Evolutionary conservation across 2,888 invertebrate species (phyloP).

Genomic region (Coremacera marginata): DNA sequence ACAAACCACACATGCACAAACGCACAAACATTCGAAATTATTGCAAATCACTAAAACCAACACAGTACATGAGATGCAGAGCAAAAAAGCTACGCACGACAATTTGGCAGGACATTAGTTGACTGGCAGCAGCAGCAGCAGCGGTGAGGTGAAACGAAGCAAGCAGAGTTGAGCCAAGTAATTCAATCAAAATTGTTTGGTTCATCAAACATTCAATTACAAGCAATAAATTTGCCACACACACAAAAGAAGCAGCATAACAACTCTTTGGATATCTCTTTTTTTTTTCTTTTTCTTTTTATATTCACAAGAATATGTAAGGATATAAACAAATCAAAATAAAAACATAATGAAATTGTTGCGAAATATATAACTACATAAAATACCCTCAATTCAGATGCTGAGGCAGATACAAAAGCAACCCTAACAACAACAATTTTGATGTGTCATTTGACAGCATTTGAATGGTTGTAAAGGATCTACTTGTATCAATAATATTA

Average conservation of each 20-base stretch:
- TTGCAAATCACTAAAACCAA: constrained; percentile 64
- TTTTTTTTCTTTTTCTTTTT: too few species aligned
- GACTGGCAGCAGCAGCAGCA: not conserved
- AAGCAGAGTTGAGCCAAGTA: constrained; percentile 39
- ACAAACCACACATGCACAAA: constrained; percentile 15
- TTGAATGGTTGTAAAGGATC: constrained; percentile 20
- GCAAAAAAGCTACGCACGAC: constrained; percentile 35
- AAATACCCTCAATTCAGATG: not conserved
- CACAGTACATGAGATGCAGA: constrained; percentile 48
- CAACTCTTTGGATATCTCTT: not conserved
- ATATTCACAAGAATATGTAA: not conserved
- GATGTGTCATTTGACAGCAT: constrained; percentile 33
- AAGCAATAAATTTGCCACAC: constrained; percentile 56
- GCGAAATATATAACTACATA: constrained; percentile 20
- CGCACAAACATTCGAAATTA: constrained; percentile 50
- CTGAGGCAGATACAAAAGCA: not conserved
- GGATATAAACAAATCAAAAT: constrained; percentile 27
- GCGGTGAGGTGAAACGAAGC: too few species aligned
- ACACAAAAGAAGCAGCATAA: not conserved
- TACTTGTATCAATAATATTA: constrained; percentile 40
- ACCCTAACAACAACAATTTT: constrained; percentile 23
- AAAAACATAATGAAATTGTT: constrained; percentile 44
- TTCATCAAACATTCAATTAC: constrained; percentile 66
- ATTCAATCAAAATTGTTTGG: constrained; percentile 67
- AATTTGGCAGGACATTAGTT: constrained; percentile 32